Percentiles rank a stretch among this genome's conserved stretches.
Conservation (phyloP, 2,797 vertebrate genomes). For the Lates japonicus region DNA sequence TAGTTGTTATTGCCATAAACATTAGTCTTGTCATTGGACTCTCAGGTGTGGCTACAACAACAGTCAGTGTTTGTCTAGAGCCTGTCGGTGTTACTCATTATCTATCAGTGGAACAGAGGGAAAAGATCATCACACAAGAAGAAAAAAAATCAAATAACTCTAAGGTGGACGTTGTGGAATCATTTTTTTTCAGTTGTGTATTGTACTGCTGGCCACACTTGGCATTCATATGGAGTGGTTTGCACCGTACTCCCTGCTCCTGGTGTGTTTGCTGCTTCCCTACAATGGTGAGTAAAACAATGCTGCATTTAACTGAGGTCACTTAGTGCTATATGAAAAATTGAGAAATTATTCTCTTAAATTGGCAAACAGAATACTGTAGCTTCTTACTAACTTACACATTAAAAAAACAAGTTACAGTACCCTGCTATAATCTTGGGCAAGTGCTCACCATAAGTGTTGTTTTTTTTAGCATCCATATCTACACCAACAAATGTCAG, state of each 20-base stretch:
- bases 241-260: neutral
- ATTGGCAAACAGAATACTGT: neutral
- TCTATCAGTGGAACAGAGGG: neutral
- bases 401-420: neutral
- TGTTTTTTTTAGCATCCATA: too few species aligned
- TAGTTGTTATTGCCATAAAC: too few species aligned
- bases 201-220: neutral
- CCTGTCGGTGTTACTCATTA: neutral
- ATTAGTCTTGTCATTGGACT: too few species aligned
- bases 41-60: too few species aligned
- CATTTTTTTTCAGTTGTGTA: neutral
- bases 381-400: neutral
- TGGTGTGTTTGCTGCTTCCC: too few species aligned
- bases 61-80: too few species aligned
- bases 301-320: neutral
- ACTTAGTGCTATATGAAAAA: neutral
- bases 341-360: neutral
- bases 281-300: too few species aligned
- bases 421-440: neutral
- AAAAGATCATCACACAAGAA: too few species aligned
- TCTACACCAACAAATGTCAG: too few species aligned
- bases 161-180: neutral
- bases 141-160: too few species aligned
- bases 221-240: neutral
- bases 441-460: neutral